These are phyloP conservation scores for Ruditapes philippinarum DNA, from an alignment of 1,140 invertebrate species.

Conservation along the genomic window DNA sequence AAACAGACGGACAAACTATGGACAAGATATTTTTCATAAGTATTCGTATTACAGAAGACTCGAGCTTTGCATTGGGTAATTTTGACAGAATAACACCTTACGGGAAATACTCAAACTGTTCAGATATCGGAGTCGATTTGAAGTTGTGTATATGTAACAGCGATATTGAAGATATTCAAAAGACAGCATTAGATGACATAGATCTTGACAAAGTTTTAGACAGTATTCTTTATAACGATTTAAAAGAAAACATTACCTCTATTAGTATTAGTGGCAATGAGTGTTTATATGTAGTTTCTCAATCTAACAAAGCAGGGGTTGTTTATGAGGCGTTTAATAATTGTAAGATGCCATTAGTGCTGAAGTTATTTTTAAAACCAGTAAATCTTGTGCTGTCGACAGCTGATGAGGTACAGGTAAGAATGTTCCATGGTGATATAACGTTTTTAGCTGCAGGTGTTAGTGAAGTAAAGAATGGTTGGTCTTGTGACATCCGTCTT, in stretches of 20 bases:
- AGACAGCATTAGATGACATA: not conserved
- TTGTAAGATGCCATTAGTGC: constrained; percentile 50
- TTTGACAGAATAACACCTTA: constrained; percentile 78
- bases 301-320: constrained; percentile 65
- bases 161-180: not conserved
- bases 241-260: not conserved
- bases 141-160: constrained; percentile 76
- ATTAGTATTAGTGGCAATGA: constrained; percentile 1
- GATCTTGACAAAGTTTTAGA: not conserved
- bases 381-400: constrained; percentile 51
- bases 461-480: not conserved
- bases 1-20: not conserved
- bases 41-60: constrained; percentile 30
- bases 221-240: not conserved
- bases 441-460: constrained; percentile 60
- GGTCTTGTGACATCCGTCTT: constrained; percentile 18
- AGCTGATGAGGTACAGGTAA: not conserved
- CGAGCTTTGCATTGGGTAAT: constrained; percentile 52
- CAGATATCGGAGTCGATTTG: constrained; percentile 73
- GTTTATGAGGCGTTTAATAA: constrained; percentile 69
- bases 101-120: constrained; percentile 72
- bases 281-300: constrained; percentile 68
- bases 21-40: constrained; percentile 77
- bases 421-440: constrained; percentile 49
- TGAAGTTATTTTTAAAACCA: constrained; percentile 41